Evolutionary conservation across 1,140 invertebrate species (phyloP).

Genomic region (Latrodectus geometricus): DNA sequence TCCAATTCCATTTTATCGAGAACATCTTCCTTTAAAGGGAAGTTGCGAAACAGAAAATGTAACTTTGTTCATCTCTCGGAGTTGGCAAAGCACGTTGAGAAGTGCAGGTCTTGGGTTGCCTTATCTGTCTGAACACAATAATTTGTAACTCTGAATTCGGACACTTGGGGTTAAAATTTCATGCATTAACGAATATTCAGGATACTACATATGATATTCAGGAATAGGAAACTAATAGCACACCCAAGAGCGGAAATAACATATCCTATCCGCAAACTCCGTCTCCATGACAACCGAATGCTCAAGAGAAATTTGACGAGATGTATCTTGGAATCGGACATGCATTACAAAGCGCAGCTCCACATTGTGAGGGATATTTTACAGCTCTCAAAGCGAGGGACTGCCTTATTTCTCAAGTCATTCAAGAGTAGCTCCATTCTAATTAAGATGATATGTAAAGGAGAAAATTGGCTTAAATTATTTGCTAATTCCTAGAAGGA

Average conservation of each 20-base stretch:
- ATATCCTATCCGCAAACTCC: constrained; percentile 31
- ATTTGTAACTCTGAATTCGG: neutral
- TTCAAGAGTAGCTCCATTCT: too few relatives aligned
- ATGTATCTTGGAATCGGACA: constrained; percentile 1
- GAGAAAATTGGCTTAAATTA: too few relatives aligned
- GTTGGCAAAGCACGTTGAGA: too few relatives aligned
- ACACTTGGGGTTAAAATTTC: neutral
- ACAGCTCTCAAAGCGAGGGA: neutral
- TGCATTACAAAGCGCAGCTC: neutral
- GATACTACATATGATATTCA: neutral
- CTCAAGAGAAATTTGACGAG: constrained; percentile 28
- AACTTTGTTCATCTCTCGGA: too few relatives aligned
- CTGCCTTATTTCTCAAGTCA: too few relatives aligned
- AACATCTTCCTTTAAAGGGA: too few relatives aligned
- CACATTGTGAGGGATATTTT: constrained; percentile 3
- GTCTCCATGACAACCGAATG: constrained; percentile 5
- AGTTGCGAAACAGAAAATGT: too few relatives aligned
- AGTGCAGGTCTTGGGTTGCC: neutral
- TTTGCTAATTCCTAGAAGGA: too few relatives aligned
- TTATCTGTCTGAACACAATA: neutral
- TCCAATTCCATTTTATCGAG: too few relatives aligned
- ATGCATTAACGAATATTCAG: neutral
- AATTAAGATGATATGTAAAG: too few relatives aligned
- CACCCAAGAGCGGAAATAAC: constrained; percentile 8
- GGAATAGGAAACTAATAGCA: constrained; percentile 26